Base-by-base conservation (phyloP, 2,888 invertebrate species). In the Ferrisia virgata region DNA sequence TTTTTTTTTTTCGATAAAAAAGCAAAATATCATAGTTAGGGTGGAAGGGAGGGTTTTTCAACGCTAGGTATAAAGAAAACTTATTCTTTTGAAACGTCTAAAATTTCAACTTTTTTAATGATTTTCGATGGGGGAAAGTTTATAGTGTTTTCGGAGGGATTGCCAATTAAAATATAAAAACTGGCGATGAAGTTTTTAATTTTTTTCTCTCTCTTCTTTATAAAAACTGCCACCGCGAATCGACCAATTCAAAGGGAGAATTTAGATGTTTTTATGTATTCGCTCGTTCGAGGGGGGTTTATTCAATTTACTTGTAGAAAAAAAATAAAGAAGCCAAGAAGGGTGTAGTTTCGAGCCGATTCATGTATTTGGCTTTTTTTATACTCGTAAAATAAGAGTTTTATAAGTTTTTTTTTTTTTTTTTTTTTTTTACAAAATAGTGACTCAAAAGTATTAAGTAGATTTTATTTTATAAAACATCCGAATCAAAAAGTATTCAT, bases 131-230 rank as follows among this genome's bases (percentile, higher is more conserved):
- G 72, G 72, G 72, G 22, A 36, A 36, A 36, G 72, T 76, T 76
- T 76, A 36, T 36, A 72, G 36, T 76, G 72, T 76, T 36, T 76
- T 76, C n/a, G 33, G 72, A 76, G 36, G 72, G 72, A 76, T 76
- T 76, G 72, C 72, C 72, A 76, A 76, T 76, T 76, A 76, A 76
- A 76, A 76, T 76, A 76, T 76, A 36, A 76, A 76, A 76, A 76
- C 72, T 64, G 64, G 28, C 64, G 72, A 36, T 36, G 72, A 76
- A 76, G 72, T 76, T 76, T 64, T 76, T 76, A 76, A 76, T 76
- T 76, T 76, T 76, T 58, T 58, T 18, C 13, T 64, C 36, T 76
- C 36, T 33, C 28, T 28, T 64, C 33, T 76, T 76, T 76, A 76
- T 76, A 76, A 64, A 39, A 64, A 64, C 64, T 28, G 28, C 64